Conservation (phyloP, 2,797 vertebrate genomes). For the Poeciliopsis paucimaculata region DNA sequence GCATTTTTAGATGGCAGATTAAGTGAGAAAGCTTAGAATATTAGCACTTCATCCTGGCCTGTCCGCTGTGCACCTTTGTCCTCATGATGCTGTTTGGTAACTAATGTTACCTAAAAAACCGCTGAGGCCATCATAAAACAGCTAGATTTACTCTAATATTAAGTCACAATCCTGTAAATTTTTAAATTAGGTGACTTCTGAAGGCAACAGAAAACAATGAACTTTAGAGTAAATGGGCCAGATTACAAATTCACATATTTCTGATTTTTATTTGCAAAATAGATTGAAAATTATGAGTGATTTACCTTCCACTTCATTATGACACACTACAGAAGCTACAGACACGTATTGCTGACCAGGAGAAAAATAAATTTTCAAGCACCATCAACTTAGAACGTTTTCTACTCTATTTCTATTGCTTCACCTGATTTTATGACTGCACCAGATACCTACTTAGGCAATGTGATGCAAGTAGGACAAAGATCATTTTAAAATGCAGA, state of each 20-base stretch:
- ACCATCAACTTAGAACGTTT: not conserved
- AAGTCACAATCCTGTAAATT: not conserved
- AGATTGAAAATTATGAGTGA: not conserved
- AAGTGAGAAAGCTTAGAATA: not conserved
- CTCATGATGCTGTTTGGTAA: not conserved
- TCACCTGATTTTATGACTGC: constrained; percentile 1
- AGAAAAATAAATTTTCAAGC: no score
- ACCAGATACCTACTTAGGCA: constrained; percentile 18
- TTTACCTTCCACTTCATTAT: not conserved
- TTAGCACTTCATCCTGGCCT: not conserved
- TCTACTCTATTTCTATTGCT: constrained; percentile 18
- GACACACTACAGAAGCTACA: not conserved
- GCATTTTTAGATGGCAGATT: not conserved
- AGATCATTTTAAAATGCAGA: constrained; percentile 18
- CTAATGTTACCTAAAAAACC: not conserved
- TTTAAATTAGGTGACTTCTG: not conserved
- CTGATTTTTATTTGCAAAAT: not conserved
- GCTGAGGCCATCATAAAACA: not conserved
- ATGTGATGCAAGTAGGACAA: constrained; percentile 13
- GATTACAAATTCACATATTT: not conserved
- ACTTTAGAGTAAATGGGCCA: not conserved
- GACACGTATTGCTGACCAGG: no score
- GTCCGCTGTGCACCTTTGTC: not conserved
- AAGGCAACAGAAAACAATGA: not conserved
- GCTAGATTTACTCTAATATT: not conserved